phyloP scores from a whole-genome alignment of 2,888 invertebrate genomes.

The Synergus laeviventris region DNA sequence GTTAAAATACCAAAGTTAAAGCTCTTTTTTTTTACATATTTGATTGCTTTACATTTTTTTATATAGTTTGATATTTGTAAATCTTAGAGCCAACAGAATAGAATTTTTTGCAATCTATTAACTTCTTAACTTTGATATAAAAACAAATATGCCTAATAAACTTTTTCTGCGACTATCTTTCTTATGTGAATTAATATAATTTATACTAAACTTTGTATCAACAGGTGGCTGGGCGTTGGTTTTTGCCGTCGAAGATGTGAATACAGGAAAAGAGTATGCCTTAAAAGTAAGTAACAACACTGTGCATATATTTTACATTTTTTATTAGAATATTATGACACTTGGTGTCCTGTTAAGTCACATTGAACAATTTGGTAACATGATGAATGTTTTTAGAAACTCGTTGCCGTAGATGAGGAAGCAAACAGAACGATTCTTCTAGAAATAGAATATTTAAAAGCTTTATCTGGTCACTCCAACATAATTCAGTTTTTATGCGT shows the following conservation, averaged over 20 bases:
- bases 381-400: constrained; percentile 77
- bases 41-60: background rate
- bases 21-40: too few species aligned
- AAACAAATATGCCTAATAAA: background rate
- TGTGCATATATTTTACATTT: too few species aligned
- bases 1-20: too few species aligned
- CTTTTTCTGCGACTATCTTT: background rate
- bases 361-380: background rate
- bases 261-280: constrained; percentile 92
- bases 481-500: constrained; percentile 94
- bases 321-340: too few species aligned
- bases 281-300: constrained; percentile 82
- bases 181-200: background rate
- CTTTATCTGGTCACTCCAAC: constrained; percentile 93
- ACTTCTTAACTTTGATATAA: background rate
- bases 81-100: background rate
- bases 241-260: constrained; percentile 93
- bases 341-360: too few species aligned
- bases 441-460: constrained; percentile 91
- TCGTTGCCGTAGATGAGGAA: constrained; percentile 89
- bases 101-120: background rate
- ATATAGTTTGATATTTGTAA: background rate
- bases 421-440: constrained; percentile 87
- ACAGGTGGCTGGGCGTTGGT: constrained; percentile 98
- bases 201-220: constrained; percentile 49